A percentile compares a stretch with the other conserved stretches of the same genome.
Evolutionary conservation across 2,888 invertebrate species (phyloP).

Genomic region (Prenolepis imparis): DNA sequence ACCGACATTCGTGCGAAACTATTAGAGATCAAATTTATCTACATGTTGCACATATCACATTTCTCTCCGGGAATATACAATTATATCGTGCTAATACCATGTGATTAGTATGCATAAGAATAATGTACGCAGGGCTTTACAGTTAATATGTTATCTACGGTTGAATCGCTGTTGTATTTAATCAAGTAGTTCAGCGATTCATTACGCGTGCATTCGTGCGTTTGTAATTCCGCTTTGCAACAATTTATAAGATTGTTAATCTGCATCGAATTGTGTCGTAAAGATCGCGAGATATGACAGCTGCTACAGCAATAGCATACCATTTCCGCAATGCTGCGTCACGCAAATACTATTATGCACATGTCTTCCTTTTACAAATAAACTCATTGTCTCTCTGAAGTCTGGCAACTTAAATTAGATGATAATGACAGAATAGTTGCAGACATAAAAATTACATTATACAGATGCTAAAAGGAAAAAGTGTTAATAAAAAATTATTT

Average conservation of each 20-base stretch:
- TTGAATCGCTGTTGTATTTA: slow-evolving; percentile 45
- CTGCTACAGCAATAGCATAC: slow-evolving; percentile 55
- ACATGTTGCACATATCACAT: slow-evolving; percentile 4
- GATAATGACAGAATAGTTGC: neutral
- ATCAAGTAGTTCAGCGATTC: slow-evolving; percentile 48
- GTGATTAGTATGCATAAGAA: slow-evolving; percentile 25
- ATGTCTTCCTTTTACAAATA: slow-evolving; percentile 51
- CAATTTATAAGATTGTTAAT: slow-evolving; percentile 53
- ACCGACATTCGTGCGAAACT: slow-evolving; percentile 20
- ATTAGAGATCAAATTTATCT: slow-evolving; percentile 18
- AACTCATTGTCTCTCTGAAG: slow-evolving; percentile 33
- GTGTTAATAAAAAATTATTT: neutral
- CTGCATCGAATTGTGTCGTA: slow-evolving; percentile 66
- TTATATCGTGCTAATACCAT: slow-evolving; percentile 33
- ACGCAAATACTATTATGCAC: slow-evolving; percentile 59
- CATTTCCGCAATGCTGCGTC: slow-evolving; percentile 62
- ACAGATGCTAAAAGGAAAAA: neutral
- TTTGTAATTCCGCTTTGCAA: slow-evolving; percentile 45
- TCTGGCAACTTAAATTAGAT: slow-evolving; percentile 7
- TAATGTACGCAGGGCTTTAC: slow-evolving; percentile 41
- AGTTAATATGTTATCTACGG: slow-evolving; percentile 39
- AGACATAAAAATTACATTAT: neutral
- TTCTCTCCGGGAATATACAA: slow-evolving; percentile 17
- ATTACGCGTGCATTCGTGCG: slow-evolving; percentile 35
- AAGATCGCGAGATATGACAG: slow-evolving; percentile 71